phyloP scores from a whole-genome alignment of 1,140 invertebrate genomes.

The Drosophila ohnishii region DNA sequence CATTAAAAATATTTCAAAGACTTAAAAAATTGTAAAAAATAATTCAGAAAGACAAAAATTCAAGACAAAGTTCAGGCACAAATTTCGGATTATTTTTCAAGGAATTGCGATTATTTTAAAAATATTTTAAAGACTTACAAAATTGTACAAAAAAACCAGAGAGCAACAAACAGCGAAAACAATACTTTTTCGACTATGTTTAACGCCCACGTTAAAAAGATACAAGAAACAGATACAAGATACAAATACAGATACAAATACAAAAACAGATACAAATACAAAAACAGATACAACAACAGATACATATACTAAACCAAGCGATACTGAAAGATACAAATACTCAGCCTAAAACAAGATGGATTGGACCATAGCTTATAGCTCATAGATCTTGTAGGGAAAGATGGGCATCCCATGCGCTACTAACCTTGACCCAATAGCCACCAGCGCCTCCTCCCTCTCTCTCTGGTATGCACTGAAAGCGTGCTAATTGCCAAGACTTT shows the following conservation, averaged over 20 bases:
- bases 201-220: conserved; percentile 20
- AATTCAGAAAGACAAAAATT: too few relatives aligned
- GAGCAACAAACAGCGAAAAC: not conserved
- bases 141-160: not conserved
- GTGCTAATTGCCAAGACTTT: conserved; percentile 73
- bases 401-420: conserved; percentile 38
- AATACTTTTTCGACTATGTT: conserved; percentile 3
- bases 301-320: not conserved
- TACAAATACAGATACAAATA: not conserved
- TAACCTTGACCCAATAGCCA: conserved; percentile 72
- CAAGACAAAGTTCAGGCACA: too few relatives aligned
- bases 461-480: conserved; percentile 63
- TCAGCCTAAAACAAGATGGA: conserved; percentile 21
- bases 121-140: not conserved
- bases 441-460: not conserved
- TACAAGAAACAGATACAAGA: conserved; percentile 1
- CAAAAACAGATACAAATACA: conserved; percentile 4
- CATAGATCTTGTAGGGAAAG: not conserved
- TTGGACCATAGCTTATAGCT: conserved; percentile 6
- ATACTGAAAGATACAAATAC: conserved; percentile 2
- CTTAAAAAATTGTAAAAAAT: not conserved
- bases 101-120: not conserved
- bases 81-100: not conserved
- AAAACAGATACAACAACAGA: not conserved
- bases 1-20: not conserved